Evolutionary conservation across 2,113 vertebrate genomes (phyloP).

Genomic region (Calyptomena viridis): DNA sequence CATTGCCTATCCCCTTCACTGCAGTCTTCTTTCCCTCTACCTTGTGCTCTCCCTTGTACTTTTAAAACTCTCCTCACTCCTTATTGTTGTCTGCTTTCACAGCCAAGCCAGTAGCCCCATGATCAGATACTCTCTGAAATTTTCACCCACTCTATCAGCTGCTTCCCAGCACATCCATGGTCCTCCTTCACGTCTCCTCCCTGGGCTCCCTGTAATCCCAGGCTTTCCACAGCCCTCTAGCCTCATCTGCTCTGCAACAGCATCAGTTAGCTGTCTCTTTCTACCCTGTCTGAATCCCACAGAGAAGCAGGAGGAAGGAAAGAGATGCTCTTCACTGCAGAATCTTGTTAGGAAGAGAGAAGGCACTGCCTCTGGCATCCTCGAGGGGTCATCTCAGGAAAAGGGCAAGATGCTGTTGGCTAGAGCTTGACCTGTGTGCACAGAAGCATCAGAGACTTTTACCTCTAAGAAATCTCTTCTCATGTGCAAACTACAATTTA

Average conservation of each 20-base stretch:
- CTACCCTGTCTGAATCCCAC: background rate
- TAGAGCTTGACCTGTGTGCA: background rate
- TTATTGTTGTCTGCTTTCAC: background rate
- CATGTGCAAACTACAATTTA: background rate
- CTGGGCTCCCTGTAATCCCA: background rate
- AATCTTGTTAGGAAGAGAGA: background rate
- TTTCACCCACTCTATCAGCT: background rate
- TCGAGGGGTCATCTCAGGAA: background rate
- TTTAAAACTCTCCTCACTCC: background rate
- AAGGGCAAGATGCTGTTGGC: background rate
- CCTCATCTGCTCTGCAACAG: background rate
- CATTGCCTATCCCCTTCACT: background rate
- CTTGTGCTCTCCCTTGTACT: background rate
- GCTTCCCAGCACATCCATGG: accelerated
- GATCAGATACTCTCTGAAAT: background rate
- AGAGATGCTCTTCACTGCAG: background rate
- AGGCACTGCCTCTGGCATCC: background rate
- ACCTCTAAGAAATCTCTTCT: background rate
- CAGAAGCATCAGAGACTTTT: background rate
- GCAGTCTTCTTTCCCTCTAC: background rate
- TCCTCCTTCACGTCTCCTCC: background rate
- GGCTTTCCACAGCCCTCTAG: background rate
- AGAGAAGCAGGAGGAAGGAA: background rate
- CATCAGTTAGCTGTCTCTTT: background rate
- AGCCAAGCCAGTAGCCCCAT: background rate